Conservation (phyloP, 2,797 vertebrate genomes). For the Alosa sapidissima region DNA sequence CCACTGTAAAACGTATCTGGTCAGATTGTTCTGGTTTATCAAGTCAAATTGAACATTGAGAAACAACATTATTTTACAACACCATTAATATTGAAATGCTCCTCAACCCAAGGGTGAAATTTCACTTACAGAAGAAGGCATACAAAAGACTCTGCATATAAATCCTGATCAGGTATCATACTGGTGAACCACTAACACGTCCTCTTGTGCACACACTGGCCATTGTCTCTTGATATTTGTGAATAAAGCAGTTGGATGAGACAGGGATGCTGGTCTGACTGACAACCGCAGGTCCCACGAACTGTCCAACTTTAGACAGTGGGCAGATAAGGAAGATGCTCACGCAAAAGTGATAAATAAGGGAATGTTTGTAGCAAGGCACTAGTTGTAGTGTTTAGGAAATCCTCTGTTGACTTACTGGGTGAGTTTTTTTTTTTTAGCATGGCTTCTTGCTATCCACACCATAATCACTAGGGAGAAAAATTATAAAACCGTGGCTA, state of each 20-base stretch:
- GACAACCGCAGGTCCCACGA: conserved; percentile 34
- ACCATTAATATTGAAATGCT: background rate
- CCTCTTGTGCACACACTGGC: background rate
- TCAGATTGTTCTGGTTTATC: background rate
- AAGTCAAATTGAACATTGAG: background rate
- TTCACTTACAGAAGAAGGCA: background rate
- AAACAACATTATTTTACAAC: background rate
- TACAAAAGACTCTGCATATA: background rate
- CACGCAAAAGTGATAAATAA: background rate
- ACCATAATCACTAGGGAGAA: background rate
- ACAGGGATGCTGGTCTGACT: conserved; percentile 35
- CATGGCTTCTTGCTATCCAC: background rate
- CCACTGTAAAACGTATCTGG: background rate
- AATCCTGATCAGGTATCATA: background rate
- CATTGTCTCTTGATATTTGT: background rate
- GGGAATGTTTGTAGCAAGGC: conserved; percentile 61
- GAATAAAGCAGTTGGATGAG: background rate
- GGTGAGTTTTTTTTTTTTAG: background rate
- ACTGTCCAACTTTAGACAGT: background rate
- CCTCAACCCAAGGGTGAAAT: background rate
- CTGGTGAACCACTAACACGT: background rate
- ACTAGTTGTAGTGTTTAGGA: conserved; percentile 55
- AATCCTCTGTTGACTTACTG: background rate
- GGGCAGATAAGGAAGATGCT: background rate
- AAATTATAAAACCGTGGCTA: background rate